Percentiles rank a stretch among this genome's conserved stretches.
These are phyloP conservation scores for Malacoraja senta DNA, from an alignment of 2,797 vertebrate species.

Conservation along the genomic window DNA sequence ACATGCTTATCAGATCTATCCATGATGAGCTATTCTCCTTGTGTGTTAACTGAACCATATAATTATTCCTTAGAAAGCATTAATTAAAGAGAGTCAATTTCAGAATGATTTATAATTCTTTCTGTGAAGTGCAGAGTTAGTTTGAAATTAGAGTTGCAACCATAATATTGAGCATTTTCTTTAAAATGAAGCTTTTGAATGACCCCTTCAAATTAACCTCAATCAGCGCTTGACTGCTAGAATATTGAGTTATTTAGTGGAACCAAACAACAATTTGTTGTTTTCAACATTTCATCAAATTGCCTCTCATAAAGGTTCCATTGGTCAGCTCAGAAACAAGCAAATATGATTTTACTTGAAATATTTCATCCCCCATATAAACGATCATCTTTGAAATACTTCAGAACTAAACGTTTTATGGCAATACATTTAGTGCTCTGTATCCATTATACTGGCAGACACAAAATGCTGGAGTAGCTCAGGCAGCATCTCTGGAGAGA, in stretches of 20 bases:
- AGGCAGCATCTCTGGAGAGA: no score
- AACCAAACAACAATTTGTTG: not conserved
- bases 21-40: not conserved
- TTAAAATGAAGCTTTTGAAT: not conserved
- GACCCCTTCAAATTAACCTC: not conserved
- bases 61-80: slow-evolving; percentile 10
- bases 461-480: no score
- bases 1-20: not conserved
- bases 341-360: slow-evolving; percentile 20
- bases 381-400: not conserved
- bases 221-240: not conserved
- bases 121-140: not conserved
- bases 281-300: not conserved
- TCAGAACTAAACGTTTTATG: slow-evolving; percentile 55
- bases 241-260: not conserved
- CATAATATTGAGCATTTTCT: not conserved
- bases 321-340: not conserved
- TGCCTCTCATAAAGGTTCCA: not conserved
- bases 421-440: slow-evolving; percentile 52
- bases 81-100: slow-evolving; percentile 3
- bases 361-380: not conserved
- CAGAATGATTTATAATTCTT: not conserved
- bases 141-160: not conserved
- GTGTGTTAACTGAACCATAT: not conserved
- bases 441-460: not conserved